phyloP scores from a whole-genome alignment of 2,113 vertebrate species.

The Columba livia region DNA sequence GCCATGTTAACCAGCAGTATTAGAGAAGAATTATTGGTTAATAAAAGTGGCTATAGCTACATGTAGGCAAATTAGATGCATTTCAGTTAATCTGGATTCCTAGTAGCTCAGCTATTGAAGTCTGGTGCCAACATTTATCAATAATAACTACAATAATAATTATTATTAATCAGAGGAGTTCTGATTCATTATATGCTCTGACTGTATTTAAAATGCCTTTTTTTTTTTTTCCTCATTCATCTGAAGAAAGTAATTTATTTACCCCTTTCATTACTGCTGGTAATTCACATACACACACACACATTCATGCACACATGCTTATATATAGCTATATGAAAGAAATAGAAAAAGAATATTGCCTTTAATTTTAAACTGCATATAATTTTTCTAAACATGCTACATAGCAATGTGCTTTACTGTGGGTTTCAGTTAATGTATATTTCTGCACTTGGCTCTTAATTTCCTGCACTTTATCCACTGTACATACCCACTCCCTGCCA shows the following conservation, averaged over 20 bases:
- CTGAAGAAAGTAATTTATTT: conserved; percentile 52
- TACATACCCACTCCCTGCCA: conserved; percentile 31
- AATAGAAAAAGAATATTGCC: background rate
- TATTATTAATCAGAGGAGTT: conserved; percentile 67
- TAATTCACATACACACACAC: background rate
- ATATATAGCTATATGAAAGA: background rate
- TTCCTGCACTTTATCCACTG: background rate
- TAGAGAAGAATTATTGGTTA: conserved; percentile 14
- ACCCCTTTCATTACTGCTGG: conserved; percentile 7
- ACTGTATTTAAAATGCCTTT: conserved; percentile 38
- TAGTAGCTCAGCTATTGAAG: conserved; percentile 47
- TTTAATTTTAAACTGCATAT: conserved; percentile 43
- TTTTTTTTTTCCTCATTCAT: conserved; percentile 27
- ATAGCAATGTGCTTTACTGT: conserved; percentile 10
- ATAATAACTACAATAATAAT: conserved; percentile 69
- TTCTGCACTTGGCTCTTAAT: conserved; percentile 43
- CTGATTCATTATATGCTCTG: conserved; percentile 63
- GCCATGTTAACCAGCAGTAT: background rate
- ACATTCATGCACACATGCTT: background rate
- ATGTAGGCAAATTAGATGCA: conserved; percentile 50
- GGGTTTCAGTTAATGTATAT: conserved; percentile 54
- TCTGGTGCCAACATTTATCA: conserved; percentile 53
- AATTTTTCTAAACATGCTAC: conserved; percentile 51
- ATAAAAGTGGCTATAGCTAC: conserved; percentile 45
- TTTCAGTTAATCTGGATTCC: conserved; percentile 63